Evolutionary conservation across 2,113 vertebrate genomes (phyloP).

Genomic region (Salvelinus sp.): DNA sequence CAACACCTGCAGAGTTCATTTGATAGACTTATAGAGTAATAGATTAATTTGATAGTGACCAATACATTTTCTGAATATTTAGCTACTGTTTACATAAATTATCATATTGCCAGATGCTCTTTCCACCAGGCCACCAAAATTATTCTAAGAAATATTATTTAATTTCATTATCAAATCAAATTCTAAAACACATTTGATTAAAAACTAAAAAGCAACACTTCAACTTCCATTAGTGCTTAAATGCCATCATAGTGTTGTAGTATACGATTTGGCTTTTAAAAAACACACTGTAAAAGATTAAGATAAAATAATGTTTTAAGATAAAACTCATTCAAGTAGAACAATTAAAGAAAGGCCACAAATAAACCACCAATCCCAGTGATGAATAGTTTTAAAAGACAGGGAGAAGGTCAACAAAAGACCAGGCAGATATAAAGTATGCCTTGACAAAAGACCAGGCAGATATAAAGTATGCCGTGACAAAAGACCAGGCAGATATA

Average conservation of each 20-base stretch:
- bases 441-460: neutral
- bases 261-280: constrained; percentile 29
- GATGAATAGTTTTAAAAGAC: neutral
- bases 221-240: neutral
- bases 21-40: no score
- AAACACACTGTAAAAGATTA: neutral
- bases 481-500: no score
- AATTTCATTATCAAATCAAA: neutral
- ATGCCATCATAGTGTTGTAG: constrained; percentile 47
- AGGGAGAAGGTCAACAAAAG: neutral
- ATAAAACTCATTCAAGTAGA: no score
- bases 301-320: no score
- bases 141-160: neutral
- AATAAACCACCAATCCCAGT: neutral
- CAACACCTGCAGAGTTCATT: constrained; percentile 49
- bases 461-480: no score
- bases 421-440: neutral
- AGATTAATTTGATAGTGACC: no score
- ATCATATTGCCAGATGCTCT: constrained; percentile 33
- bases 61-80: neutral
- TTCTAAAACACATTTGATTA: neutral
- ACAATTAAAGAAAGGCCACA: neutral
- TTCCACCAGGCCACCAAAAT: neutral
- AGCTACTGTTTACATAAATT: no score
- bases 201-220: neutral